Evolutionary conservation across 2,888 invertebrate genomes (phyloP), one percentile per base, ranked within the genome.

Genomic region (Penaeus monodon): DNA sequence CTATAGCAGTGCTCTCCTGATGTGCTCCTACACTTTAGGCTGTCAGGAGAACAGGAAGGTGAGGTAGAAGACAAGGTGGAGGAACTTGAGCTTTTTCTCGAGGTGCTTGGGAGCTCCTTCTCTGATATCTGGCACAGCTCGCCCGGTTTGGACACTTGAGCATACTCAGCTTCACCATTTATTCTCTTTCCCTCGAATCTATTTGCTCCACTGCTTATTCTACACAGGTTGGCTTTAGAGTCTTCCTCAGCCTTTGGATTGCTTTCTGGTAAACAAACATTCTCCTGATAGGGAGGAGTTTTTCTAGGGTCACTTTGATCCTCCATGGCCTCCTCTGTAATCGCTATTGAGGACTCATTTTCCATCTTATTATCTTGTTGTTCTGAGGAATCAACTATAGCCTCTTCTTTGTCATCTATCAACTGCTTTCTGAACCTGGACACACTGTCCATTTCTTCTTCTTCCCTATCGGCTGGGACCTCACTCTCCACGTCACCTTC

Each of bases 1-100:
- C 90, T 90, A 79, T 90, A 90, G 38, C 88, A 85, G 70, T 90
- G 90, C 64, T 90, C 90, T 68, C 85, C 86, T 1, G 86, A 87
- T 7, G 83, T 33, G 38, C 70, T 74, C 65, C 82, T 78, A 2
- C 78, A 82, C 65, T 83, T 87, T 27, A 74, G 85, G 73, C 85
- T 80, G 44, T 85, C 85, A 44, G 79, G 77, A 44, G 83, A 82
- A 0, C 73, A 79, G 27, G 78, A 57, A 22, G 86, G 81, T 10
- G 86, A 82, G 24, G 86, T 24, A 17, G 86, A 82, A 0, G 85
- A 74, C 1, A 49, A 29, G 27, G 33, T 64, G 57, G 81, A 73
- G 8, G 64, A 33, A 38, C 49, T 74, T 24, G 82, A 79, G 68
- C 68, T 64, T 68, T 83, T 87, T 77, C 83, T 82, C 17, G 78